Conservation (phyloP, 2,888 invertebrate species). For the Melinaea marsaeus region DNA sequence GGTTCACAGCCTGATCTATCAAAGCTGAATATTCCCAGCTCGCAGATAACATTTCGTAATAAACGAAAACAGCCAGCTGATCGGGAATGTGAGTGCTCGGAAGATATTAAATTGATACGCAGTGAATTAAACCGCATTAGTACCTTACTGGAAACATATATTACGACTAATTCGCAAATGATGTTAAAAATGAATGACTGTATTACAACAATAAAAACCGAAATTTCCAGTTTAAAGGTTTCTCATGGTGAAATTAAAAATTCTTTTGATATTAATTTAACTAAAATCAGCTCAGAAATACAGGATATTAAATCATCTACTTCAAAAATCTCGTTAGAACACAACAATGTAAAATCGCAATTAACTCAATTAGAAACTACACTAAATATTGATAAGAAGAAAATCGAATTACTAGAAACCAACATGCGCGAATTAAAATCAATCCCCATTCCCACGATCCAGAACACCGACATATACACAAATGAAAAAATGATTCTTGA, state of each 20-base stretch:
- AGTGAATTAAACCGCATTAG: conserved; percentile 16
- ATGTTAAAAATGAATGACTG: conserved; percentile 15
- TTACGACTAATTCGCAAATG: conserved; percentile 16
- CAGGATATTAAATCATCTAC: conserved; percentile 15
- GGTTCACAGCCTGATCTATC: conserved; percentile 25
- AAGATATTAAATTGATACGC: conserved; percentile 18
- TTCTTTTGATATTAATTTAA: conserved; percentile 9
- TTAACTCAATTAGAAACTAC: conserved; percentile 16
- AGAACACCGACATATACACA: conserved; percentile 2
- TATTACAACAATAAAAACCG: conserved; percentile 15
- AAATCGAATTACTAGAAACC: conserved; percentile 18
- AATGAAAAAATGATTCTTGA: conserved; percentile 26
- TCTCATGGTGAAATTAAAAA: conserved; percentile 19
- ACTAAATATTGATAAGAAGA: conserved; percentile 14
- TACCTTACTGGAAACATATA: conserved; percentile 22
- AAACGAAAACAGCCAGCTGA: conserved; percentile 20
- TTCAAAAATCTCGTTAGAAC: conserved; percentile 12
- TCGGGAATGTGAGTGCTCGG: conserved; percentile 17
- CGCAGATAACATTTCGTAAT: conserved; percentile 17
- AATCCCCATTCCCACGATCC: neutral
- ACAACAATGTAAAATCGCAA: conserved; percentile 19
- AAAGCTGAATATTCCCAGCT: conserved; percentile 8
- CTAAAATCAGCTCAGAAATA: conserved; percentile 16
- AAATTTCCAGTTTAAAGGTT: conserved; percentile 13
- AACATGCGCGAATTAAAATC: conserved; percentile 11